Conservation (phyloP, 2,797 vertebrate species). For the Euthynnus affinis region DNA sequence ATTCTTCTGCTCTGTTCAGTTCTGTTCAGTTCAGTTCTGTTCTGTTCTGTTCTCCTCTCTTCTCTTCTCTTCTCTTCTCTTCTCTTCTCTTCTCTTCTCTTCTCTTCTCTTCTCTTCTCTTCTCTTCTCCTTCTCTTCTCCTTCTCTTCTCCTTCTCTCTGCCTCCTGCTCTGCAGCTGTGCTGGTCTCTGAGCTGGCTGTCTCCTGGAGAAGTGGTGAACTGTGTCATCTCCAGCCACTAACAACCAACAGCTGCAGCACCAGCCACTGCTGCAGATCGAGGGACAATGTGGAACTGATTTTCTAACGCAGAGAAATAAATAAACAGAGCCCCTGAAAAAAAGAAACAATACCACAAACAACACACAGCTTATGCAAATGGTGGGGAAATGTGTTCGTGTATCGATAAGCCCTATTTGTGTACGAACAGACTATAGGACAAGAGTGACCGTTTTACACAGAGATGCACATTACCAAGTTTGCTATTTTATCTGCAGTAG, state of each 20-base stretch:
- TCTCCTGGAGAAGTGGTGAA: slow-evolving; percentile 88
- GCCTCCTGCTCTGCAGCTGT: slow-evolving; percentile 55
- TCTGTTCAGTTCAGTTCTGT: neutral
- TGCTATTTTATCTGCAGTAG: slow-evolving; percentile 59
- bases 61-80: neutral
- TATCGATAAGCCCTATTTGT: slow-evolving; percentile 79
- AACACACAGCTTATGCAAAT: slow-evolving; percentile 81
- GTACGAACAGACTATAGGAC: slow-evolving; percentile 62
- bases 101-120: neutral
- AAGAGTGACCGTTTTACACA: slow-evolving; percentile 65
- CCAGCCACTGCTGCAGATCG: slow-evolving; percentile 81
- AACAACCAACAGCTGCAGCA: slow-evolving; percentile 91
- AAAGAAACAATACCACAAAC: slow-evolving; percentile 69
- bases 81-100: slow-evolving; percentile 2
- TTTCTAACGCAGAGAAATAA: slow-evolving; percentile 77
- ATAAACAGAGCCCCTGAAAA: slow-evolving; percentile 73
- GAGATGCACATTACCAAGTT: slow-evolving; percentile 53
- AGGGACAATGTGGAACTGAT: slow-evolving; percentile 84
- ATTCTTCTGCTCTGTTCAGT: too few relatives aligned
- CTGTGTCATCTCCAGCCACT: slow-evolving; percentile 87
- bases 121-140: neutral
- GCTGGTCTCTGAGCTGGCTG: slow-evolving; percentile 41
- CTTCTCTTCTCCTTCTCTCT: too few relatives aligned
- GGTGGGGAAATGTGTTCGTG: slow-evolving; percentile 68
- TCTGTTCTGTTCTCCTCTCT: neutral